Base-by-base conservation (phyloP, 1,140 invertebrate genomes). In the Drosophila virilis region DNA sequence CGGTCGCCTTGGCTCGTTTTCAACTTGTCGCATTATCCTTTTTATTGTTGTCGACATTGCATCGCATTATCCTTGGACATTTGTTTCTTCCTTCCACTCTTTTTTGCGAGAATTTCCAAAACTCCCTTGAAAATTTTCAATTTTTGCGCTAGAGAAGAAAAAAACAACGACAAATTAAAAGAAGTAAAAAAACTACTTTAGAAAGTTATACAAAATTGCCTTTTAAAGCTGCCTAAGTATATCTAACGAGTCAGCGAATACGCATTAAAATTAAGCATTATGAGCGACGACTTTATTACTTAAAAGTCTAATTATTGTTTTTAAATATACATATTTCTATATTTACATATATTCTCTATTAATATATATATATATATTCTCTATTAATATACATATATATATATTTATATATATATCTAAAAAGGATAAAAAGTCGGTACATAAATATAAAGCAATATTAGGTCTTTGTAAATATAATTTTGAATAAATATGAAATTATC, bases 21-120 rank as follows among this genome's bases (percentile, higher is more conserved):
- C 79, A 88, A 89, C 65, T 88, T 86, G 83, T 79, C 84, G 83
- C 79, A 88, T 86, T 86, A 86, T 86, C 83, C 83, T 22, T 86
- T 82, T 88, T 88, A 79, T 86, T 86, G 83, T 79, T 74, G 79
- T 48, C 69, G 83, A 77, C 83, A 82, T 71, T 82, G 79, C 83
- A 70, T 65, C 68, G 52, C 82, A 88, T 86, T 86, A 81, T 82
- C 70, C 78, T 40, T 52, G 55, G 45, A 57, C 52, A 62, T 74
- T 74, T 80, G 37, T 54, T 48, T 58, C 59, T 52, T n/a, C 33
- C 15, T 50, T 40, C 22, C 22, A 42, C 37, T 76, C 33, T 45
- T 62, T 64, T 40, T n/a, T 13, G 12, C 2, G 28, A 43, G 33
- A 50, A 35, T 57, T 50, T 45, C 8, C 8, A 28, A 37, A 72